Percentiles rank a stretch among this genome's conserved stretches.
phyloP scores from a whole-genome alignment of 2,888 invertebrate species.

The Drosophila meridionalis region DNA sequence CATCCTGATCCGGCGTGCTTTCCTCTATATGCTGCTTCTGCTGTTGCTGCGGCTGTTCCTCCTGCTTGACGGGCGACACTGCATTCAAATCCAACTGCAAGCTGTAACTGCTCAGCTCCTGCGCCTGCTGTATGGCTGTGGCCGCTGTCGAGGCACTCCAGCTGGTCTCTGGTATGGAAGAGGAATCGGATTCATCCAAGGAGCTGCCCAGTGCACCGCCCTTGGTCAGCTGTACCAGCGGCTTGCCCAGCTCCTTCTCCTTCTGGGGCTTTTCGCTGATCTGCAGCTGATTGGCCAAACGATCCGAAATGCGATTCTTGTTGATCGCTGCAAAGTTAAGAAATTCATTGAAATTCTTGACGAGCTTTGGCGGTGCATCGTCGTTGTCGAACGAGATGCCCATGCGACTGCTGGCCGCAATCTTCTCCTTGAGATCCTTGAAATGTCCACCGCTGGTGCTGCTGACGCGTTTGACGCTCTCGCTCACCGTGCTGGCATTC shows the following conservation, averaged over 20 bases:
- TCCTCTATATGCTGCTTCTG: slow-evolving; percentile 20
- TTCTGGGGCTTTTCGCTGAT: slow-evolving; percentile 37
- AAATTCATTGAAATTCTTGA: slow-evolving; percentile 94
- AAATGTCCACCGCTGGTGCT: slow-evolving; percentile 86
- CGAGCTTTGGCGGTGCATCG: slow-evolving; percentile 85
- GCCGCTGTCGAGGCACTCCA: slow-evolving; percentile 83
- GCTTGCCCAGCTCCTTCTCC: slow-evolving; percentile 63
- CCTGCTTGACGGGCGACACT: slow-evolving; percentile 51
- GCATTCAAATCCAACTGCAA: slow-evolving; percentile 77
- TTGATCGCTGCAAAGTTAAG: slow-evolving; percentile 90
- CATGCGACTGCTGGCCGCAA: slow-evolving; percentile 85
- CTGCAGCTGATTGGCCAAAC: slow-evolving; percentile 71
- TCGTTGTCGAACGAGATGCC: slow-evolving; percentile 72
- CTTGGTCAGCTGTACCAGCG: slow-evolving; percentile 86
- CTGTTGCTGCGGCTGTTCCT: slow-evolving; percentile 50
- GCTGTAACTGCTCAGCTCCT: slow-evolving; percentile 78
- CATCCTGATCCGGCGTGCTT: slow-evolving; percentile 86
- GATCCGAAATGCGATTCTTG: slow-evolving; percentile 87
- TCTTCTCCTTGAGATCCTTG: slow-evolving; percentile 87
- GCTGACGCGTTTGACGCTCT: slow-evolving; percentile 74
- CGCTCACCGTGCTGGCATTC: slow-evolving; percentile 74
- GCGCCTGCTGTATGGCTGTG: slow-evolving; percentile 81
- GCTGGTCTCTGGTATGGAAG: slow-evolving; percentile 82
- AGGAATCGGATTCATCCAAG: slow-evolving; percentile 86
- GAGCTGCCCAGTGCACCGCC: slow-evolving; percentile 78